Conservation (phyloP, 2,888 invertebrate species). For the Scrobipalpa costella region DNA sequence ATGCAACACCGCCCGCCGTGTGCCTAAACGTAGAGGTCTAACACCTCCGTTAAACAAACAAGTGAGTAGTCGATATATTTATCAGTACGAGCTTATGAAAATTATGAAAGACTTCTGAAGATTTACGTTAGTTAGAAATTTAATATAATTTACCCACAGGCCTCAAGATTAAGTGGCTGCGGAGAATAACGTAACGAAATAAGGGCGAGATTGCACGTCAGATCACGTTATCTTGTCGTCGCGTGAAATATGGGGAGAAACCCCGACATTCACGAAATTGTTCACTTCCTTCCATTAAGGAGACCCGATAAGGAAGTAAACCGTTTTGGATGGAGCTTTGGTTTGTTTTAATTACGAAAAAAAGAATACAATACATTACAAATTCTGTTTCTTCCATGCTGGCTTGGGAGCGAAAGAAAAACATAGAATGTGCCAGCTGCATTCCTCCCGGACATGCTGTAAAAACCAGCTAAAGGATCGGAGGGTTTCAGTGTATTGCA, state of each 20-base stretch:
- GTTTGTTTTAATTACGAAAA: background rate
- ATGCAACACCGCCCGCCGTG: too few species aligned
- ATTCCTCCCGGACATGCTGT: too few species aligned
- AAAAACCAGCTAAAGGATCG: too few species aligned
- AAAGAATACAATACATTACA: background rate
- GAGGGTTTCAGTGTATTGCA: too few species aligned
- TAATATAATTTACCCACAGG: background rate
- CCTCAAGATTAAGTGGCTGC: background rate
- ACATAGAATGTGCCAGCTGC: too few species aligned
- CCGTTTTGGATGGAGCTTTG: background rate
- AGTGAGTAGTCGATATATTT: too few species aligned
- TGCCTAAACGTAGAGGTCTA: too few species aligned
- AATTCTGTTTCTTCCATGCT: too few species aligned
- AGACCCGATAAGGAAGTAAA: background rate
- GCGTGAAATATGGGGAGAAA: slow-evolving; percentile 11
- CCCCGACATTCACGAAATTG: background rate
- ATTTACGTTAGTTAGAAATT: background rate
- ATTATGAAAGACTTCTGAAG: background rate
- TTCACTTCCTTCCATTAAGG: background rate
- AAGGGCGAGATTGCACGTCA: slow-evolving; percentile 11
- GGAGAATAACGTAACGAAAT: slow-evolving; percentile 4
- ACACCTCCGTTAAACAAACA: too few species aligned
- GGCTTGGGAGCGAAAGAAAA: too few species aligned
- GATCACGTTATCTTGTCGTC: background rate
- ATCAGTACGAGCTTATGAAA: too few species aligned